These are phyloP conservation scores for Hylaeus volcanicus DNA, from an alignment of 1,140 invertebrate genomes.

Conservation along the genomic window DNA sequence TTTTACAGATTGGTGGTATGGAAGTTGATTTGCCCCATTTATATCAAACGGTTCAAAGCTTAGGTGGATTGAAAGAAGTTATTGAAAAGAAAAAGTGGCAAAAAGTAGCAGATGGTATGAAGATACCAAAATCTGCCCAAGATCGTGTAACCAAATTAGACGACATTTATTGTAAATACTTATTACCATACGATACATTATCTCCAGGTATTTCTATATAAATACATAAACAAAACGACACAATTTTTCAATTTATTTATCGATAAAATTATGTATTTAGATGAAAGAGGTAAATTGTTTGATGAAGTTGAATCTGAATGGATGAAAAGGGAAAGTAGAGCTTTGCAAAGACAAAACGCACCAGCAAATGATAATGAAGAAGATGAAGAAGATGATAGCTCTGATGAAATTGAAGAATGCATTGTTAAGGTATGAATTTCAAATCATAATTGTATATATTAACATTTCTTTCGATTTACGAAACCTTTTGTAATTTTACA, in stretches of 20 bases:
- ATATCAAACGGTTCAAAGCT: constrained; percentile 91
- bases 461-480: constrained; percentile 8
- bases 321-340: constrained; percentile 83
- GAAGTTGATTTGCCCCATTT: constrained; percentile 94
- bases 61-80: constrained; percentile 93
- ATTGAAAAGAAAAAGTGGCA: constrained; percentile 96
- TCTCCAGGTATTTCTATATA: constrained; percentile 82
- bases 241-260: constrained; percentile 35
- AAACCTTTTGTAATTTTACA: constrained; percentile 49
- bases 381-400: constrained; percentile 83
- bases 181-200: constrained; percentile 94
- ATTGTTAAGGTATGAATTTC: constrained; percentile 85
- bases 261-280: constrained; percentile 74
- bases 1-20: constrained; percentile 89
- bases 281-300: constrained; percentile 87
- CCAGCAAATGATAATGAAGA: constrained; percentile 81
- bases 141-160: constrained; percentile 93
- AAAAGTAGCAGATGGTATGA: constrained; percentile 93
- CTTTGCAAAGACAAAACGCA: constrained; percentile 81
- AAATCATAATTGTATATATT: neutral
- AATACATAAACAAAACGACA: constrained; percentile 1
- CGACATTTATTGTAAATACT: constrained; percentile 95
- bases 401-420: constrained; percentile 87
- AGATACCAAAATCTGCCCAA: constrained; percentile 90
- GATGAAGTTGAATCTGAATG: constrained; percentile 89